Evolutionary conservation across 2,797 vertebrate species (phyloP).

Genomic region (Rhinogobio ventralis): DNA sequence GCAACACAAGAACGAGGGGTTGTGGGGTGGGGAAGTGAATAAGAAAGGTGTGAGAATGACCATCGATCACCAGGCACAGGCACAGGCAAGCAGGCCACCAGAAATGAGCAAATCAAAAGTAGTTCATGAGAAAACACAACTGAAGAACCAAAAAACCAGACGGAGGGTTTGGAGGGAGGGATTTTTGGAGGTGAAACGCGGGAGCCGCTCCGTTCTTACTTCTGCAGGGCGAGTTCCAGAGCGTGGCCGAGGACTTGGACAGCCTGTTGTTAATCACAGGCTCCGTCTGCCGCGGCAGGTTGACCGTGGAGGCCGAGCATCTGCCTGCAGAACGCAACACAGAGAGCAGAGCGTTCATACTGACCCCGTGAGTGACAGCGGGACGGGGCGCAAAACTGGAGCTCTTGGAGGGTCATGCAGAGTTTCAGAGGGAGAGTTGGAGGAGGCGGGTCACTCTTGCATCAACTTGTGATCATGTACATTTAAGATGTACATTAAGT

Average conservation of each 20-base stretch:
- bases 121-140: constrained; percentile 61
- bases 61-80: constrained; percentile 78
- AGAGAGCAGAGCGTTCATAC: constrained; percentile 66
- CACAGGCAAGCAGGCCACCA: constrained; percentile 79
- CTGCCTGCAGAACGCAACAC: constrained; percentile 89
- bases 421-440: constrained; percentile 12
- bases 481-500: constrained; percentile 34
- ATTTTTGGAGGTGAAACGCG: constrained; percentile 61
- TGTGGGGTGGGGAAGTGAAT: constrained; percentile 44
- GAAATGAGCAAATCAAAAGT: constrained; percentile 64
- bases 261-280: constrained; percentile 99
- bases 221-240: constrained; percentile 99
- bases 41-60: constrained; percentile 68
- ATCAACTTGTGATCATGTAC: constrained; percentile 7
- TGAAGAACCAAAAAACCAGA: constrained; percentile 65
- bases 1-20: constrained; percentile 71
- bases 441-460: constrained; percentile 16
- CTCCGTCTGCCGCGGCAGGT: constrained; percentile 97
- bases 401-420: constrained; percentile 20
- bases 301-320: constrained; percentile 98
- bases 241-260: constrained; percentile 98
- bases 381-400: not conserved
- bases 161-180: constrained; percentile 51
- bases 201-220: constrained; percentile 87
- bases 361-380: constrained; percentile 5